Evolutionary conservation across 2,113 vertebrate species (phyloP).

Genomic region (Camarhynchus parvulus): DNA sequence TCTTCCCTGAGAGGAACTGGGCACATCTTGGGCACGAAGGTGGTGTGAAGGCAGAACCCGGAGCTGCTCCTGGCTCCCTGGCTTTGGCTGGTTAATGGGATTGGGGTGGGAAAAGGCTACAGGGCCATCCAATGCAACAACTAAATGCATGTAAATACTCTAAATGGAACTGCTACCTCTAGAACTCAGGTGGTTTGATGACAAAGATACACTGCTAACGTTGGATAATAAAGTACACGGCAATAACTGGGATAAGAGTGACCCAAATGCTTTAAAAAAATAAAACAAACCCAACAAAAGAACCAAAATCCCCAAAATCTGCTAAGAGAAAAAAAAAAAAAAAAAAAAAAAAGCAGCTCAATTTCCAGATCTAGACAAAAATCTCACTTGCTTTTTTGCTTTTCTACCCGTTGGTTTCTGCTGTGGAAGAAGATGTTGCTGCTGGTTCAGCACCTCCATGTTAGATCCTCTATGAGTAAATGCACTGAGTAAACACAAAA

Average conservation of each 20-base stretch:
- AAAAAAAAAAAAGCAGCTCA: slow-evolving; percentile 45
- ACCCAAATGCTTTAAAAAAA: slow-evolving; percentile 33
- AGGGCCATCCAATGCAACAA: background rate
- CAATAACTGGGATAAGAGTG: slow-evolving; percentile 59
- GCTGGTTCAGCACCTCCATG: slow-evolving; percentile 67
- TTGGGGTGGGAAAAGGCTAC: background rate
- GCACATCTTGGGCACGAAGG: background rate
- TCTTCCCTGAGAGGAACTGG: background rate
- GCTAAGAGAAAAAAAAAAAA: background rate
- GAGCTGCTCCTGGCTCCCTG: background rate
- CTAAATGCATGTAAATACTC: background rate
- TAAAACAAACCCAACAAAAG: background rate
- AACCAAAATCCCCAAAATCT: slow-evolving; percentile 16
- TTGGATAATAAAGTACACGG: slow-evolving; percentile 49
- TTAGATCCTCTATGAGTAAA: slow-evolving; percentile 72
- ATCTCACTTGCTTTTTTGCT: slow-evolving; percentile 56
- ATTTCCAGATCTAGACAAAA: slow-evolving; percentile 64
- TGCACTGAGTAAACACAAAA: slow-evolving; percentile 71
- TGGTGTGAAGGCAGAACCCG: background rate
- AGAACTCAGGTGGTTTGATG: slow-evolving; percentile 20
- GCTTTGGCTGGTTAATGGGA: background rate
- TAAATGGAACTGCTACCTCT: slow-evolving; percentile 19
- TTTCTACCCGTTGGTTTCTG: slow-evolving; percentile 51
- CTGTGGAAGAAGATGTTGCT: slow-evolving; percentile 64
- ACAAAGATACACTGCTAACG: slow-evolving; percentile 17